Conservation (phyloP, 1,140 invertebrate genomes). For the Wasmannia auropunctata region DNA sequence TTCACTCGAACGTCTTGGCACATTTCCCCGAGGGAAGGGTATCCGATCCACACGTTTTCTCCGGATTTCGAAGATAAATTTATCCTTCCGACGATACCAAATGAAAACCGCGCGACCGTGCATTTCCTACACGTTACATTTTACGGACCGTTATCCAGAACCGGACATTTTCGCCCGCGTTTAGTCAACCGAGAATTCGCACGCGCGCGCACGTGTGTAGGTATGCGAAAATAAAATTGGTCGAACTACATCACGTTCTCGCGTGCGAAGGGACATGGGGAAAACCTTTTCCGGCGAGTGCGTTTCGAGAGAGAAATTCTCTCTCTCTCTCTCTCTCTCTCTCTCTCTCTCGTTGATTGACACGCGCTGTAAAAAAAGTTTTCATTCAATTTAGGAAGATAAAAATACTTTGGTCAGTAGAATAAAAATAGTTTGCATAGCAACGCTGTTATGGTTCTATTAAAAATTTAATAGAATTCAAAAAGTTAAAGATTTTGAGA, state of each 20-base stretch:
- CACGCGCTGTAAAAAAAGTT: background rate
- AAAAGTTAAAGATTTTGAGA: background rate
- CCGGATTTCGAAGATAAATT: conserved; percentile 44
- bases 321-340: too few relatives aligned
- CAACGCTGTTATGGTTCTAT: background rate
- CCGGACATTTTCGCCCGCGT: conserved; percentile 36
- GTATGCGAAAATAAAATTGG: conserved; percentile 17
- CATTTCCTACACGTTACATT: conserved; percentile 24
- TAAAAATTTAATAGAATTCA: background rate
- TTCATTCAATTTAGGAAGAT: background rate
- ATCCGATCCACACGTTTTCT: conserved; percentile 31
- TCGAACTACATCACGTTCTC: background rate
- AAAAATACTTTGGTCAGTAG: background rate
- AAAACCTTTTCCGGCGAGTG: background rate
- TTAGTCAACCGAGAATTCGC: conserved; percentile 42
- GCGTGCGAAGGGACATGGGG: background rate
- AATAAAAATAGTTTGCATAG: background rate
- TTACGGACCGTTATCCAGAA: conserved; percentile 45
- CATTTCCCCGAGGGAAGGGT: conserved; percentile 10
- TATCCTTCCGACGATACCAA: conserved; percentile 5
- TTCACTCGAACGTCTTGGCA: conserved; percentile 35
- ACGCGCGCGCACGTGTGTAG: background rate
- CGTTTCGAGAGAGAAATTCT: background rate
- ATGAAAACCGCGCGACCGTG: conserved; percentile 17
- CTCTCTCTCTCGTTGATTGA: conserved; percentile 11